Evolutionary conservation across 1,140 invertebrate genomes (phyloP).

Genomic region (Polypedilum vanderplanki): DNA sequence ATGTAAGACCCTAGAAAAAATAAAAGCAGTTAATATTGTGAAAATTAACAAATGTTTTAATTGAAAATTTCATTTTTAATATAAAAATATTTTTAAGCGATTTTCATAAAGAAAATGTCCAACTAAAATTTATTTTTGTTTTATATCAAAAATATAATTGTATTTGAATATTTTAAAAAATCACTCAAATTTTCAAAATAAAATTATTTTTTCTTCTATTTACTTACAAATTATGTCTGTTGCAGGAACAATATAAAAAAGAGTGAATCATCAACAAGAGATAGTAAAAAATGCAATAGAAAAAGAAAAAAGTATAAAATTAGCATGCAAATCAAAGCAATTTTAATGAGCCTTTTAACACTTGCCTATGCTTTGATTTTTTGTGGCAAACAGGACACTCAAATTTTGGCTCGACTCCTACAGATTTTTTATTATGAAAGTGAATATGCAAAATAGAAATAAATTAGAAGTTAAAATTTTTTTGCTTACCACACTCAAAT

Average conservation of each 20-base stretch:
- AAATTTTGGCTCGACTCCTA: constrained; percentile 48
- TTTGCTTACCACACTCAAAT: constrained; percentile 52
- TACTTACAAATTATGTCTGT: constrained; percentile 44
- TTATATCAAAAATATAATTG: too few species aligned
- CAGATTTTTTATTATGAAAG: too few species aligned
- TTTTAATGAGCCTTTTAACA: neutral
- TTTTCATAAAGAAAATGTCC: too few species aligned
- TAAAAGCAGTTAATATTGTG: neutral
- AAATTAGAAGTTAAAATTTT: neutral
- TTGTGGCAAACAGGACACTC: constrained; percentile 53
- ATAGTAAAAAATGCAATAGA: neutral
- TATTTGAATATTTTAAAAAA: too few species aligned
- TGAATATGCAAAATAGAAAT: neutral
- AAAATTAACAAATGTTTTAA: too few species aligned
- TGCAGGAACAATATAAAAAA: too few species aligned
- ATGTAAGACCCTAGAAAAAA: constrained; percentile 41
- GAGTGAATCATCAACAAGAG: neutral
- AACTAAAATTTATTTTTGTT: too few species aligned
- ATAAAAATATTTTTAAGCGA: too few species aligned
- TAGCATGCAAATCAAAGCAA: neutral
- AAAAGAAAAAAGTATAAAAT: neutral
- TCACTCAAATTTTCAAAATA: too few species aligned
- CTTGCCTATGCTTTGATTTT: constrained; percentile 50
- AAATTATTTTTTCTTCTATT: too few species aligned
- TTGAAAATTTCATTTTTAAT: too few species aligned